Evolutionary conservation across 2,797 vertebrate species (phyloP).

Genomic region (Salmo trutta): DNA sequence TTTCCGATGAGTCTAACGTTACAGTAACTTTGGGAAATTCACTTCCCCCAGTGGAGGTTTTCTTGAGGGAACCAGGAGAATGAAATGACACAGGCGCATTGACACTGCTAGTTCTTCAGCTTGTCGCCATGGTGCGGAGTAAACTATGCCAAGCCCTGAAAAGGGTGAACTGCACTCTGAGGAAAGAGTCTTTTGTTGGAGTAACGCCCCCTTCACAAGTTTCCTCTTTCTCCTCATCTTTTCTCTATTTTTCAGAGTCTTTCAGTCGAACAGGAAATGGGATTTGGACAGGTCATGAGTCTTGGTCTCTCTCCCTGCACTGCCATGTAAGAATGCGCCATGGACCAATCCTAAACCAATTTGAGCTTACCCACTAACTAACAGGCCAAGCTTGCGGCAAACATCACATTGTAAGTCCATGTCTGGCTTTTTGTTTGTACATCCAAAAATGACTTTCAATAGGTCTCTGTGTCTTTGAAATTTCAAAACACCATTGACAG

Average conservation of each 20-base stretch:
- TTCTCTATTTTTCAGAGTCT: not conserved
- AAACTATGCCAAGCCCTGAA: conserved; percentile 45
- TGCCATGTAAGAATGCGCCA: conserved; percentile 7
- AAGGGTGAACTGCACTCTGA: conserved; percentile 28
- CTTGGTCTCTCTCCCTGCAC: not conserved
- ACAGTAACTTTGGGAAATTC: not conserved
- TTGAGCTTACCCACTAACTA: not conserved
- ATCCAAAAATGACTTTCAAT: not conserved
- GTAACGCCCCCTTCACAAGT: conserved; percentile 21
- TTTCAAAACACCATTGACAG: conserved; percentile 1
- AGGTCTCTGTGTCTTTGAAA: not conserved
- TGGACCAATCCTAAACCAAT: not conserved
- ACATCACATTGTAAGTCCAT: not conserved
- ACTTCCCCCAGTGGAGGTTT: not conserved
- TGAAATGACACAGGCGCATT: not conserved
- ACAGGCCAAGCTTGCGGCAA: not conserved
- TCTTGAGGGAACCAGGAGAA: not conserved
- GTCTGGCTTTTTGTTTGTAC: not conserved
- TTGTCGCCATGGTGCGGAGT: conserved; percentile 40
- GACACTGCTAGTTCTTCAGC: conserved; percentile 4
- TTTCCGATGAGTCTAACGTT: not conserved
- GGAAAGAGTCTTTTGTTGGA: conserved; percentile 42
- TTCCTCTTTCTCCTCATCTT: not conserved
- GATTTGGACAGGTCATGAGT: conserved; percentile 6
- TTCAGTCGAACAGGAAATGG: conserved; percentile 14